Evolutionary conservation across 2,888 invertebrate species (phyloP).

Genomic region (Pemphredon lugubris): DNA sequence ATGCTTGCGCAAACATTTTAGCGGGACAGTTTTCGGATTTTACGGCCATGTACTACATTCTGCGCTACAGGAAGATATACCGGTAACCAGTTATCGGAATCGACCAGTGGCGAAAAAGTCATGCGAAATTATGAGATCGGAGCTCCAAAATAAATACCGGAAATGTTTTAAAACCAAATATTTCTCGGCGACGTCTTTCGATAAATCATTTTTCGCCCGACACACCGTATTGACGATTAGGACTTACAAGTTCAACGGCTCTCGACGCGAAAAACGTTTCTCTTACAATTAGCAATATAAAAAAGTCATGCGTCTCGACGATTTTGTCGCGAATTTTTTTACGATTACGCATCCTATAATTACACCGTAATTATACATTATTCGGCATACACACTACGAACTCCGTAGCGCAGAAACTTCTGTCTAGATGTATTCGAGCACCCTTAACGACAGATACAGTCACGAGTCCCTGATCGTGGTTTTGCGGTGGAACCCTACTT

Average conservation of each 20-base stretch:
- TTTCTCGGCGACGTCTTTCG: neutral
- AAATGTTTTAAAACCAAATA: constrained; percentile 15
- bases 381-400: constrained; percentile 10
- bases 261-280: no score
- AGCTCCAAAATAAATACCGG: constrained; percentile 16
- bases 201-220: neutral
- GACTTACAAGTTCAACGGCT: no score
- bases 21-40: constrained; percentile 53
- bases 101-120: constrained; percentile 43
- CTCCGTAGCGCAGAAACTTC: constrained; percentile 31
- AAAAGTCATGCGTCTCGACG: no score
- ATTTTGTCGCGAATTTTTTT: no score
- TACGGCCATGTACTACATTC: constrained; percentile 42
- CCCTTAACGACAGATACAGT: constrained; percentile 30
- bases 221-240: neutral
- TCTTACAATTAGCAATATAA: no score
- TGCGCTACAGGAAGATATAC: constrained; percentile 36
- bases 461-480: constrained; percentile 31
- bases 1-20: constrained; percentile 52
- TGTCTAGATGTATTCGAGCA: constrained; percentile 24
- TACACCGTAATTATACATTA: constrained; percentile 27
- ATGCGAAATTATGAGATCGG: constrained; percentile 35
- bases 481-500: constrained; percentile 30
- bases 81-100: constrained; percentile 54
- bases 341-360: no score